Evolutionary conservation across 2,888 invertebrate species (phyloP), one percentile per base, ranked within the genome.

Genomic region (Phyllotreta cruciferae): DNA sequence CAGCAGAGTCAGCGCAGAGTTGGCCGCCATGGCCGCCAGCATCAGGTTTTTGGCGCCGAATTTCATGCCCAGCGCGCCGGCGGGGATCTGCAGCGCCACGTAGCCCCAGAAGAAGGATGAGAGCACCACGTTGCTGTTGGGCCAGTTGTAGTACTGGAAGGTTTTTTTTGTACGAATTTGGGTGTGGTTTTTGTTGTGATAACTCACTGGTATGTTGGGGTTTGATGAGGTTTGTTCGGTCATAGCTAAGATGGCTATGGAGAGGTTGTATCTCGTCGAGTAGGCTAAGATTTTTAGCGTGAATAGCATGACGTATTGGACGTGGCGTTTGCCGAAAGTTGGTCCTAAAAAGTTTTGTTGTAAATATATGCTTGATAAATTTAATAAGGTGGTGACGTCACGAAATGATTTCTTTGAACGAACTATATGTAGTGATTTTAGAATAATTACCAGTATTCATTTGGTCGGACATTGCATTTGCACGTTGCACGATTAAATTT

Each of bases 31-130:
- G 9, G 9, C 10, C 4, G 38, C 9, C 1, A 45, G 35, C 34
- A 57, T 3, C 8, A 57, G 6, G 39, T 44, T 50, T 10, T 57
- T 36, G 4, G 39, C 9, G 4, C 57, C 57, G 11, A 24, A 57
- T 10, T 24, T 49, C 14, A 6, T 37, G 0, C 35, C 49, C 5
- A 57, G 10, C 7, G 4, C n/a, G 34, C 49, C 47, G 3, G 57
- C 49, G 6, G 49, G 50, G 13, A 49, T 50, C 39, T 57, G 57
- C 3, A 36, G 42, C 8, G 44, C 13, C 7, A 57, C 35, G 39
- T 50, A 57, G 11, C 57, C 57, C 57, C 44, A 38, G 39, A 57
- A 50, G n/a, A 57, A 50, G 1, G 57, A 38, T 3, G 57, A 57
- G 6, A 57, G 57, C 1, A 57, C 57, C 39, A 57, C 37, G 14